Evolutionary conservation across 1,140 invertebrate genomes (phyloP).

Genomic region (Cyrtorhinus lividipennis): DNA sequence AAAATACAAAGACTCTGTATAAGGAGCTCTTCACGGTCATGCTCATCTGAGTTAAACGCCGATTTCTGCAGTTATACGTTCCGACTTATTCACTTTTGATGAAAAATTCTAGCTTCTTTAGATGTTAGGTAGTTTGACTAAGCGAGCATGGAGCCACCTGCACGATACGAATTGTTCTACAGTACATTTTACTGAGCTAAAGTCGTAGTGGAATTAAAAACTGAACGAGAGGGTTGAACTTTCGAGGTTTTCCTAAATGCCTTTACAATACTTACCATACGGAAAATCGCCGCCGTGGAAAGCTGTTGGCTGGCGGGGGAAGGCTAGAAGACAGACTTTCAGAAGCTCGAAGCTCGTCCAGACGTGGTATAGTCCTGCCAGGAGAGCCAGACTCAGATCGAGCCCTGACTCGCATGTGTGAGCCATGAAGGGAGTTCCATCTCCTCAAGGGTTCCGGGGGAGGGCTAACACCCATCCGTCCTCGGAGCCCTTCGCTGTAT

Average conservation of each 20-base stretch:
- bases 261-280: slow-evolving; percentile 37
- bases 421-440: slow-evolving; percentile 39
- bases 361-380: slow-evolving; percentile 19
- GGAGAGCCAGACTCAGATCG: slow-evolving; percentile 12
- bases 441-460: slow-evolving; percentile 32
- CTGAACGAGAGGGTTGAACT: not conserved
- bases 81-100: too few relatives aligned
- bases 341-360: slow-evolving; percentile 25
- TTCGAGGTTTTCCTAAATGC: not conserved
- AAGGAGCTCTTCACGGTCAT: too few relatives aligned
- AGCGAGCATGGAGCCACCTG: too few relatives aligned
- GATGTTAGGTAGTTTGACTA: not conserved
- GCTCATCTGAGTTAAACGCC: too few relatives aligned
- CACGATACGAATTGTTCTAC: not conserved
- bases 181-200: not conserved
- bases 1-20: too few relatives aligned
- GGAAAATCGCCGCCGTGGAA: slow-evolving; percentile 33
- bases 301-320: slow-evolving; percentile 23
- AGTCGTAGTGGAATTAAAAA: not conserved
- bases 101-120: too few relatives aligned
- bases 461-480: slow-evolving; percentile 4
- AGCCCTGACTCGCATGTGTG: slow-evolving; percentile 13
- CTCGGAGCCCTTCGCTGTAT: slow-evolving; percentile 26
- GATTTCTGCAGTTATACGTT: too few relatives aligned
- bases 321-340: slow-evolving; percentile 26